Base-by-base conservation (phyloP, 2,888 invertebrate species). In the Orthosia gracilis region DNA sequence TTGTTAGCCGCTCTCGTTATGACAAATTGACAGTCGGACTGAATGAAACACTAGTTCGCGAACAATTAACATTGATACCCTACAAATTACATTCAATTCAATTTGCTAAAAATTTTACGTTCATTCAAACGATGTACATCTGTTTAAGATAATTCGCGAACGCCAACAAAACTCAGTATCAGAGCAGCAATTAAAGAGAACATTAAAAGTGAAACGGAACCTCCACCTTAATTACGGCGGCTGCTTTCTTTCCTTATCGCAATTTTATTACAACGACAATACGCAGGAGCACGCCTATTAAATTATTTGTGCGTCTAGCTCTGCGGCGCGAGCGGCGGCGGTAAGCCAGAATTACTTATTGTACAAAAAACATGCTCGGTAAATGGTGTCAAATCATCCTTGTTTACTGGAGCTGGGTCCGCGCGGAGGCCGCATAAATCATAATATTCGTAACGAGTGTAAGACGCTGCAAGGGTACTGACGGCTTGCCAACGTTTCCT, bases 241-340 rank as follows among this genome's bases (percentile, higher is more conserved):
- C 92, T 92, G 94, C 90, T 93, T 94, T 94, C 92, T 94, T 93
- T 94, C 92, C 93, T 93, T 94, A 94, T 94, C 93, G 88, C 89
- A 92, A 92, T 94, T 94, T 95, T 94, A 95, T 95, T 93, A 94
- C 92, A 91, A 92, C 91, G 94, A 94, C 93, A 95, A 94, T 94
- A 94, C 91, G 90, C 94, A 93, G 93, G 89, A 91, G 90, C 90
- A 87, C 89, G 89, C 88, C 94, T 92, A 92, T 95, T 93, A 93
- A 94, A 94, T 94, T 94, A 94, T 94, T 92, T 91, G 91, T 85
- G 85, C 84, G 55, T 79, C 84, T 79, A 72, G 78, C 69, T 69
- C 49, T 80, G 80, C 78, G 77, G 77, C 72, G 58, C 79, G 69
- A 86, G 80, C 78, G 87, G 80, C 78, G 76, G 77, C 72, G 58